Evolutionary conservation across 2,113 vertebrate species (phyloP), one percentile per base, ranked within the genome.

Genomic region (Pygoscelis antarcticus): DNA sequence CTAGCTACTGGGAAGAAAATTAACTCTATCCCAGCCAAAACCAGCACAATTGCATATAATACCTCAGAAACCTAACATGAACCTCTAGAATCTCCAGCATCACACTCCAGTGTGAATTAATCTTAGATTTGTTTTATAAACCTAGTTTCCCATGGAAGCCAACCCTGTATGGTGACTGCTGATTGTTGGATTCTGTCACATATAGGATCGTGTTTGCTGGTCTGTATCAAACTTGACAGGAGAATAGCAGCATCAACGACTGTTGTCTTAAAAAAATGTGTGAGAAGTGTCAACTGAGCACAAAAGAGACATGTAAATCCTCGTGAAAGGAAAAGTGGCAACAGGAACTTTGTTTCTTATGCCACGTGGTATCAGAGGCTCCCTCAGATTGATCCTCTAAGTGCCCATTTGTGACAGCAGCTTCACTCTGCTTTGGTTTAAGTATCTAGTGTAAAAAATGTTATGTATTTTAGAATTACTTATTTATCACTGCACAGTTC

Each of bases 301-400:
- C 46, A 26, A 32, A 8, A 27, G 52, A 82, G 40, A 40, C 0
- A 1, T 11, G 26, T 25, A 47, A 83, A 76, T 13, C 54, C 34
- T 40, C 17, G 22, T 27, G 57, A 36, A 27, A 85, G 58, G 65
- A 58, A 79, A 72, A 79, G 42, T 5, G 3, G 81, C 26, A 44
- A 10, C 15, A 10, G 44, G 66, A 58, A 38, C 36, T 60, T 52
- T 17, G 42, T 74, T 86, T 52, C 68, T 60, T 36, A 58, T 2
- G 12, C 30, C 26, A 2, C 5, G 36, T 26, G 30, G 38, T 29
- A 13, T 27, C 46, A 80, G 38, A 40, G 13, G 29, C 40, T 54
- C 1, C 0, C 46, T 61, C 16, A 16, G 17, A 11, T 6, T 14
- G 16, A n/a, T 55, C 40, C n/a, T 29, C 18, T 9, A 23, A 16